Evolutionary conservation across 2,797 vertebrate species (phyloP).

Genomic region (Amblyraja radiata): DNA sequence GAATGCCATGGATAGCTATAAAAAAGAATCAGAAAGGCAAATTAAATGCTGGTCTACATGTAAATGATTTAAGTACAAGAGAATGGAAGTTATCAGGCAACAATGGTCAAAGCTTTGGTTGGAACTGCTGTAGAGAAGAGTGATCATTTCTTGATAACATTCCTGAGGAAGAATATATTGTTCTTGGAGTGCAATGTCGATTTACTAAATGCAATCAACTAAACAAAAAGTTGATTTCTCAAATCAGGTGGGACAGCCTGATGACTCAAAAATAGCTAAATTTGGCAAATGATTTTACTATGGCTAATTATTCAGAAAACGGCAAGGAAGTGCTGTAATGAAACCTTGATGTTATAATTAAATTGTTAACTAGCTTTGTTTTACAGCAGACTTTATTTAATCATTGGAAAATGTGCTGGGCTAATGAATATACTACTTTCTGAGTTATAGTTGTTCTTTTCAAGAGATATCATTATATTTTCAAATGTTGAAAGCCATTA

Average conservation of each 20-base stretch:
- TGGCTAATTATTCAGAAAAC: neutral
- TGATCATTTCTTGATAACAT: no score
- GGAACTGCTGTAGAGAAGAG: no score
- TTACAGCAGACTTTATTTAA: neutral
- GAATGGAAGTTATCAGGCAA: no score
- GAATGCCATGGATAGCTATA: no score
- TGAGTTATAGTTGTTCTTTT: neutral
- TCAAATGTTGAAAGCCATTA: neutral
- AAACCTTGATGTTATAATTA: neutral
- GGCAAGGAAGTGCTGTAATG: neutral
- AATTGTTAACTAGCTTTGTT: neutral
- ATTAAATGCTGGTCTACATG: no score
- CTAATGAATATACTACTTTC: neutral
- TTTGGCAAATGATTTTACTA: neutral
- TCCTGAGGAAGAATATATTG: no score
- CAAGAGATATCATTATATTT: neutral
- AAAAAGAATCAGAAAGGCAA: no score
- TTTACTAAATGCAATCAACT: neutral
- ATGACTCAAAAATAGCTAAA: neutral
- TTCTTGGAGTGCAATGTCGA: no score
- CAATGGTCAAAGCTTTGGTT: no score
- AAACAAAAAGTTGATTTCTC: neutral
- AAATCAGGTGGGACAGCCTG: neutral
- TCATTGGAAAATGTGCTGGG: neutral
- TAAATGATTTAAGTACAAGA: no score